phyloP scores from a whole-genome alignment of 2,113 vertebrate genomes.

The Aythya baeri region DNA sequence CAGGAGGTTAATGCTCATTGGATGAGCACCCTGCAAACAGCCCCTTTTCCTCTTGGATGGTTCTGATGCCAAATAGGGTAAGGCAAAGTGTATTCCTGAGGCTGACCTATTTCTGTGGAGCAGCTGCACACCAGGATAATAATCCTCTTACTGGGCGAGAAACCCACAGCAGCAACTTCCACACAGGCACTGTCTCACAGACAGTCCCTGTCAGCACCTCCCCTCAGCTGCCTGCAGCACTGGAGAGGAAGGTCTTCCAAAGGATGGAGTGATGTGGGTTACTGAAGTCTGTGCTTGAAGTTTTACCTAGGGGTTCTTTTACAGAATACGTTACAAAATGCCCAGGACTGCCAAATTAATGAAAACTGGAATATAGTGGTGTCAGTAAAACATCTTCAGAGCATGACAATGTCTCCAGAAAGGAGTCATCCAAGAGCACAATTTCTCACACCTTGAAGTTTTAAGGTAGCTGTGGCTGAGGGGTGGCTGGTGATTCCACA shows the following conservation, averaged over 20 bases:
- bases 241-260: not conserved
- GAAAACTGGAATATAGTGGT: not conserved
- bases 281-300: not conserved
- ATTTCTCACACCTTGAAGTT: rapidly evolving
- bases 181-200: not conserved
- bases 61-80: not conserved
- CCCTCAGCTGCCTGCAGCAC: not conserved
- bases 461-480: not conserved
- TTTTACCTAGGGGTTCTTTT: not conserved
- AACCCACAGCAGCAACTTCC: slow-evolving; percentile 28
- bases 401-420: not conserved
- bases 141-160: slow-evolving; percentile 45
- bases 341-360: not conserved
- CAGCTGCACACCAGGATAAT: slow-evolving; percentile 47
- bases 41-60: slow-evolving; percentile 21
- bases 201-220: not conserved
- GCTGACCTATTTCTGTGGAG: slow-evolving; percentile 57
- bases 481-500: rapidly evolving
- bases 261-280: not conserved
- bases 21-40: not conserved
- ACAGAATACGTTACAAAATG: not conserved
- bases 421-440: rapidly evolving
- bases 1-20: not conserved
- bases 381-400: not conserved
- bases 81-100: not conserved